Base-by-base conservation (phyloP, 2,888 invertebrate species). In the Drosophila multiciliata region DNA sequence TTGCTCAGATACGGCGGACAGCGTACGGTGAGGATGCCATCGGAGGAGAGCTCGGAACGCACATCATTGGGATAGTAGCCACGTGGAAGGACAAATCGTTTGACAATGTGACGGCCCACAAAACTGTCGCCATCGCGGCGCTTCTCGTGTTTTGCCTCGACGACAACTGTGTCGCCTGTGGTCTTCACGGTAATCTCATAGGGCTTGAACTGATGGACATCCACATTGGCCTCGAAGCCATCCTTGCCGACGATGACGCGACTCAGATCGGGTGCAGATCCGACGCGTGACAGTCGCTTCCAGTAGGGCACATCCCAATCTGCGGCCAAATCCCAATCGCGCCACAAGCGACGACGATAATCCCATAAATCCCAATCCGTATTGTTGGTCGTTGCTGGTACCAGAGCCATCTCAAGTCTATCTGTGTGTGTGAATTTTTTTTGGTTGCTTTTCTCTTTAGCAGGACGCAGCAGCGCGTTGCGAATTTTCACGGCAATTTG, bases 81-180 rank as follows among this genome's bases (percentile, higher is more conserved):
- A 32, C 95, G 93, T 0, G 96, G 96, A 49, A 96, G 93, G 82
- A 95, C 93, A 90, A 96, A 96, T 53, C 94, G 94, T 73, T 97
- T 94, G 3, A 95, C 95, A 91, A 97, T 97, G 92, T 97, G 97
- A 23, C 97, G 94, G 7, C 97, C 96, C 62, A 98, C 95, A 91
- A 93, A 95, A 0, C 96, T 97, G 82, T 96, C 95, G 42, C 95
- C 95, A 75, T 96, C 96, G n/a, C 94, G 94, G 75, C 95, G 95
- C 80, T 96, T 96, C 87, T 95, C 95, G 87, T 96, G 96, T 83
- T 95, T 95, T 8, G 95, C 96, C 89, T 96, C 95, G n/a, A 95
- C 94, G 4, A 95, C 91, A 11, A 96, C 94, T 48, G 93, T 94
- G 80, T 94, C 94, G 72, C 95, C 94, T 77, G 94, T 93, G 63